A percentile compares a stretch with the other conserved stretches of the same genome.
phyloP scores from a whole-genome alignment of 1,140 invertebrate species.

The Calosoma granatense region DNA sequence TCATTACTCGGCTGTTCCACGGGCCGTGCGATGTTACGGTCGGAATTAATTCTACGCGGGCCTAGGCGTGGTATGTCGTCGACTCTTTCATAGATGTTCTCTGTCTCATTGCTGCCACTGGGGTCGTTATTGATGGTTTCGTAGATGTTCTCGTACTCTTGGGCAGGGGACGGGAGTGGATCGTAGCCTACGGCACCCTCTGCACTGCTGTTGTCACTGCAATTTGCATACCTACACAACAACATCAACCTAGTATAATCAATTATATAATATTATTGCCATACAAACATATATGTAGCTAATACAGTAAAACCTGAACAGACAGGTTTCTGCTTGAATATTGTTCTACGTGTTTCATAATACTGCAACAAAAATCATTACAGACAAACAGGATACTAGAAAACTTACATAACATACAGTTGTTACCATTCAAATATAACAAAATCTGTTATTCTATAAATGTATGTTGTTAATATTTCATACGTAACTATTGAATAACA shows the following conservation, averaged over 20 bases:
- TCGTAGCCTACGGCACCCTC: conserved; percentile 41
- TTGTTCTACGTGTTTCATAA: too few species aligned
- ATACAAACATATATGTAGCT: too few species aligned
- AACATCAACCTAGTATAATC: too few species aligned
- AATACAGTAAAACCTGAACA: too few species aligned
- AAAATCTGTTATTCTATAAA: too few species aligned
- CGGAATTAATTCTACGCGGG: conserved; percentile 17
- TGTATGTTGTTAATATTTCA: too few species aligned
- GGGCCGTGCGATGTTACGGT: neutral
- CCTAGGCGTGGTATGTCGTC: conserved; percentile 35
- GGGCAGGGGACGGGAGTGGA: conserved; percentile 16
- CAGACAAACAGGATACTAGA: too few species aligned
- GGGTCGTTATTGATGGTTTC: conserved; percentile 29
- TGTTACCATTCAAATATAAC: too few species aligned
- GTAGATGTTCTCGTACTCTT: conserved; percentile 36
- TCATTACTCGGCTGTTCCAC: neutral
- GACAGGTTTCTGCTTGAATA: too few species aligned
- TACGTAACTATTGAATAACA: too few species aligned
- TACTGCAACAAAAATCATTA: too few species aligned
- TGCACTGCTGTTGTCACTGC: conserved; percentile 41
- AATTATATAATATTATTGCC: neutral
- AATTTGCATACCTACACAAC: conserved; percentile 25
- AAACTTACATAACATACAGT: too few species aligned
- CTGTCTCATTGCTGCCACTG: conserved; percentile 19
- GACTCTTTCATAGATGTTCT: conserved; percentile 44